Evolutionary conservation across 2,113 vertebrate genomes (phyloP).

Genomic region (Centropristis striata): DNA sequence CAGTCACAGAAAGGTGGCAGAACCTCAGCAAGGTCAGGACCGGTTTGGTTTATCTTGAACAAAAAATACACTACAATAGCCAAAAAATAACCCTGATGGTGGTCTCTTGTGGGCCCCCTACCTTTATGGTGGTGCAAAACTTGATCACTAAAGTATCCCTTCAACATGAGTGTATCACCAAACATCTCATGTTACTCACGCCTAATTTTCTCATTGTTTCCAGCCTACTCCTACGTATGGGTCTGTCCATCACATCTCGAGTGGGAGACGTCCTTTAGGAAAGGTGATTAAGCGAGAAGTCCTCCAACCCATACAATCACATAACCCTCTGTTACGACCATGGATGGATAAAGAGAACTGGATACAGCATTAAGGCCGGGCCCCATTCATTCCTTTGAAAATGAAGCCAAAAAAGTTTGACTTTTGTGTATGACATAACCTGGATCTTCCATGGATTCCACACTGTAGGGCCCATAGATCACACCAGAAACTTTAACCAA

Average conservation of each 20-base stretch:
- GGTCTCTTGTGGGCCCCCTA: background rate
- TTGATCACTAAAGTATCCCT: background rate
- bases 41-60: background rate
- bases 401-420: too few relatives aligned
- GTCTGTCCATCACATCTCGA: constrained; percentile 70
- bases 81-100: background rate
- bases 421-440: too few relatives aligned
- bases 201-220: constrained; percentile 22
- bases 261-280: constrained; percentile 69
- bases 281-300: constrained; percentile 68
- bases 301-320: too few relatives aligned
- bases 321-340: too few relatives aligned
- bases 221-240: constrained; percentile 74
- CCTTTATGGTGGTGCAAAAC: background rate
- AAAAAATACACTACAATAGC: background rate
- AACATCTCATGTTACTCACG: background rate
- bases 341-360: too few relatives aligned
- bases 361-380: too few relatives aligned
- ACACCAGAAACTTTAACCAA: too few relatives aligned
- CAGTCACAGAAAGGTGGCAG: constrained; percentile 76
- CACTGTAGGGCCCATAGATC: too few relatives aligned
- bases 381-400: too few relatives aligned
- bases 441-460: too few relatives aligned
- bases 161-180: background rate
- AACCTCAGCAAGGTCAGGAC: constrained; percentile 70